These are phyloP conservation scores for Drosophila repletoides DNA, from an alignment of 1,140 invertebrate genomes.

Conservation along the genomic window DNA sequence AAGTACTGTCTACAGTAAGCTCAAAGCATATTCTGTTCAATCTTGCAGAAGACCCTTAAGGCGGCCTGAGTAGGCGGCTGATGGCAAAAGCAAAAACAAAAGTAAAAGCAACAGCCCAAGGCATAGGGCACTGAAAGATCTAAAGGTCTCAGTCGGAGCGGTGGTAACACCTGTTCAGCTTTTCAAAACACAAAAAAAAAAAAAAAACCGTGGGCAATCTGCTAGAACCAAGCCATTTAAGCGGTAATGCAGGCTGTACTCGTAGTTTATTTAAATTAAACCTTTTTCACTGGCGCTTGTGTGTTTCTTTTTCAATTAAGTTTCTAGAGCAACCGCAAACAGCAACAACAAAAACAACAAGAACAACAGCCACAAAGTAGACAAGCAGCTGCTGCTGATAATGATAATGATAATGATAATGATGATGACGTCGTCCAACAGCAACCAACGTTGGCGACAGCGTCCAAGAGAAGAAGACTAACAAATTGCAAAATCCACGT, in stretches of 20 bases:
- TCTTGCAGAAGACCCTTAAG: slow-evolving; percentile 24
- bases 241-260: slow-evolving; percentile 29
- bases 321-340: slow-evolving; percentile 68
- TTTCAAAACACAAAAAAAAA: too few relatives aligned
- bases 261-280: slow-evolving; percentile 78
- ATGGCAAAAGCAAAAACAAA: neutral
- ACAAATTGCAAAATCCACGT: slow-evolving; percentile 76
- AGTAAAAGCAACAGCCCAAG: neutral
- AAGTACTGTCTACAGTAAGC: too few relatives aligned
- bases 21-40: too few relatives aligned
- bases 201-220: neutral
- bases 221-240: slow-evolving; percentile 39
- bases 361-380: slow-evolving; percentile 39
- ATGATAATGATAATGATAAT: slow-evolving; percentile 46
- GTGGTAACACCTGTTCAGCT: slow-evolving; percentile 27
- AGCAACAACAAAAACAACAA: slow-evolving; percentile 41
- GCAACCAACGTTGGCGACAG: slow-evolving; percentile 16
- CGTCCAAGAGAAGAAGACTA: slow-evolving; percentile 61
- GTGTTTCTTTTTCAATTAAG: slow-evolving; percentile 72
- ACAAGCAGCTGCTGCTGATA: slow-evolving; percentile 70
- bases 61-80: slow-evolving; percentile 17
- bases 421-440: slow-evolving; percentile 12
- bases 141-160: slow-evolving; percentile 22
- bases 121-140: neutral
- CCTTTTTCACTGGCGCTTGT: slow-evolving; percentile 45